A percentile compares a stretch with the other conserved stretches of the same genome.
Evolutionary conservation across 2,888 invertebrate species (phyloP).

Genomic region (Ophion slaviceki): DNA sequence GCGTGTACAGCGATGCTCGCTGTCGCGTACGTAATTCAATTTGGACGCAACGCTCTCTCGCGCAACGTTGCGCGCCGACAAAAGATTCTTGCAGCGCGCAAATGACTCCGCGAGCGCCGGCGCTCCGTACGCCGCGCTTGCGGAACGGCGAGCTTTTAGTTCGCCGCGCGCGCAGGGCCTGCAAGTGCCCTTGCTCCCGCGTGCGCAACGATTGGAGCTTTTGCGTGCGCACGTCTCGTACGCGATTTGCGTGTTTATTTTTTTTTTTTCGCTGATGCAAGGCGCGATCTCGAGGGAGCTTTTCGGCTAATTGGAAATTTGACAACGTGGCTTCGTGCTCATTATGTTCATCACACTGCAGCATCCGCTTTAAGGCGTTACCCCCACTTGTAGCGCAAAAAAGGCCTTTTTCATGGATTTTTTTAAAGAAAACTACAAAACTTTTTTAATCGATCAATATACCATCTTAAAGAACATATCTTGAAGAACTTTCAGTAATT

Average conservation of each 20-base stretch:
- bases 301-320: constrained; percentile 56
- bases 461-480: too few relatives aligned
- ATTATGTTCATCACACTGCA: constrained; percentile 12
- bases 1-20: constrained; percentile 23
- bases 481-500: too few relatives aligned
- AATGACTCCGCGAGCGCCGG: too few relatives aligned
- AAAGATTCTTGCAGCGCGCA: constrained; percentile 37
- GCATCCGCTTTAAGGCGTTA: background rate
- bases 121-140: too few relatives aligned
- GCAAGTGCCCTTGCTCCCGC: constrained; percentile 4
- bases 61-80: constrained; percentile 54
- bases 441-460: too few relatives aligned
- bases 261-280: background rate
- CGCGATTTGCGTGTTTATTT: background rate
- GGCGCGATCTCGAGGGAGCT: constrained; percentile 12
- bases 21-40: constrained; percentile 65
- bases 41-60: constrained; percentile 60
- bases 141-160: constrained; percentile 28
- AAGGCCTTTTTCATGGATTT: too few relatives aligned
- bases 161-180: constrained; percentile 13
- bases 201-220: background rate
- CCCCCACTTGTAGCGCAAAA: too few relatives aligned
- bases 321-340: constrained; percentile 36
- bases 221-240: constrained; percentile 3
- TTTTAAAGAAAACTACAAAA: too few relatives aligned